Evolutionary conservation across 2,797 vertebrate species (phyloP).

Genomic region (Lutjanus argentimaculatus): DNA sequence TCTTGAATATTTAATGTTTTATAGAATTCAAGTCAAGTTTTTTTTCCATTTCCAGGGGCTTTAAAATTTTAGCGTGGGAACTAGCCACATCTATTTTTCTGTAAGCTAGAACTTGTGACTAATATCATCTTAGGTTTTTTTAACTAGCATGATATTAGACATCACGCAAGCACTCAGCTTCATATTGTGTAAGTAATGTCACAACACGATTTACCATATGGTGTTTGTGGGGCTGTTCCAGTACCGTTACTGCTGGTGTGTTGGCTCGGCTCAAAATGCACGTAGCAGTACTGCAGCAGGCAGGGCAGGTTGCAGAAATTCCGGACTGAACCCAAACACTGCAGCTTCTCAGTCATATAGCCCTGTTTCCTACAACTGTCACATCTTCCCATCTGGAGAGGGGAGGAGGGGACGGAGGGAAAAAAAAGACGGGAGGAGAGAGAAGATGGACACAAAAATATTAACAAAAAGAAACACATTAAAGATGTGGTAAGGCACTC

Average conservation of each 20-base stretch:
- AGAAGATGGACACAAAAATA: neutral
- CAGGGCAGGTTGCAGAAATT: slow-evolving; percentile 97
- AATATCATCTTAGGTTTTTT: neutral
- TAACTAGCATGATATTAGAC: neutral
- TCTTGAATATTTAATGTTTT: too few species aligned
- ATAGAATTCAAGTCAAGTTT: too few species aligned
- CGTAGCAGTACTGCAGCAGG: slow-evolving; percentile 93
- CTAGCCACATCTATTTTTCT: neutral
- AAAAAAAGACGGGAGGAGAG: neutral
- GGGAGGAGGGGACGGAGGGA: neutral
- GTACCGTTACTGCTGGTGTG: slow-evolving; percentile 80
- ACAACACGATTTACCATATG: slow-evolving; percentile 61
- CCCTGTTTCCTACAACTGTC: slow-evolving; percentile 95
- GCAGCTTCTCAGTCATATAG: slow-evolving; percentile 93
- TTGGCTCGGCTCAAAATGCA: slow-evolving; percentile 79
- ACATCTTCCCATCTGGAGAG: slow-evolving; percentile 94
- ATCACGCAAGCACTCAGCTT: neutral
- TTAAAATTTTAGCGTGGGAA: neutral
- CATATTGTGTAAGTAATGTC: neutral
- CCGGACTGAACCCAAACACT: slow-evolving; percentile 93
- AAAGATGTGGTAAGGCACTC: neutral
- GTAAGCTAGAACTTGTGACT: neutral
- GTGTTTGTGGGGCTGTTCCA: slow-evolving; percentile 57
- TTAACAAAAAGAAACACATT: neutral
- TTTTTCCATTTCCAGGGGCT: neutral